A percentile compares a stretch with the other conserved stretches of the same genome.
phyloP scores from a whole-genome alignment of 1,140 invertebrate genomes.

The Heliconius congener region DNA sequence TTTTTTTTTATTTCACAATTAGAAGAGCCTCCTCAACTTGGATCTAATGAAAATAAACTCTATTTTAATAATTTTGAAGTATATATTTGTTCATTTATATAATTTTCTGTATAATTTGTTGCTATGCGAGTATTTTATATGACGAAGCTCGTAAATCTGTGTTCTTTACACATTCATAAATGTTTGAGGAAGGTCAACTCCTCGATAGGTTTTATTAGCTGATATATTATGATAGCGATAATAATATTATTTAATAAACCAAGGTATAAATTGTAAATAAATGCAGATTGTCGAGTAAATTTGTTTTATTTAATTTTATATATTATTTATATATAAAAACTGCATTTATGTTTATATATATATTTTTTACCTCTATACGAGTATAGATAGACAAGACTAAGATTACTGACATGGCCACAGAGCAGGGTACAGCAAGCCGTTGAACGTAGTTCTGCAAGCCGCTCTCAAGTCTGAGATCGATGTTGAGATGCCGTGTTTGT shows the following conservation, averaged over 20 bases:
- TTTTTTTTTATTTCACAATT: slow-evolving; percentile 6
- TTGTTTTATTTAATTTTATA: too few species aligned
- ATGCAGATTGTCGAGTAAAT: not conserved
- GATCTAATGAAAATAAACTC: not conserved
- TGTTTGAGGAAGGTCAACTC: slow-evolving; percentile 13
- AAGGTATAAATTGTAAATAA: not conserved
- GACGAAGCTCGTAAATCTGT: not conserved
- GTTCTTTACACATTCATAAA: slow-evolving; percentile 11
- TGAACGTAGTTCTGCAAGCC: too few species aligned
- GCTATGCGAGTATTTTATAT: slow-evolving; percentile 21
- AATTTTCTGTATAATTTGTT: slow-evolving; percentile 5
- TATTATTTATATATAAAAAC: too few species aligned
- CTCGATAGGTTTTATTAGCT: slow-evolving; percentile 1
- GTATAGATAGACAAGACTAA: too few species aligned
- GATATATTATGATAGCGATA: not conserved
- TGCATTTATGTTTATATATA: too few species aligned
- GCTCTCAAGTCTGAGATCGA: too few species aligned
- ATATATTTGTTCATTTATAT: not conserved
- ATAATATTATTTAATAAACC: not conserved
- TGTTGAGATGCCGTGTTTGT: too few species aligned
- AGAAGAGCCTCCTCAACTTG: not conserved
- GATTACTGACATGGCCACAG: too few species aligned
- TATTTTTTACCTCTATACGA: too few species aligned
- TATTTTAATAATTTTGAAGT: not conserved
- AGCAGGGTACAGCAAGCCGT: too few species aligned